phyloP scores from a whole-genome alignment of 2,888 invertebrate species.

The Dryobotodes eremita region DNA sequence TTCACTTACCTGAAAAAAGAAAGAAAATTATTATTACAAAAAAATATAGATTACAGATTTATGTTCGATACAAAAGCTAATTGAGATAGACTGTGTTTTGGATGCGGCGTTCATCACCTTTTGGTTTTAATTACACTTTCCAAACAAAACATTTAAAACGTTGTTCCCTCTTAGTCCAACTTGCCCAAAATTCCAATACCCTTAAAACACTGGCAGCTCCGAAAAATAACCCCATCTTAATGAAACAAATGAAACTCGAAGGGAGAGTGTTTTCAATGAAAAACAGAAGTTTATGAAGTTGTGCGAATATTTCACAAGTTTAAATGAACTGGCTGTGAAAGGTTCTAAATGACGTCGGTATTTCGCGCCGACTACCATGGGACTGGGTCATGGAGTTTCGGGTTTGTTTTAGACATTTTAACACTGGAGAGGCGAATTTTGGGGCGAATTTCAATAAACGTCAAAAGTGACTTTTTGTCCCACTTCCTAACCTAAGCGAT shows the following conservation, averaged over 20 bases:
- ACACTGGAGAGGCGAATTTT: neutral
- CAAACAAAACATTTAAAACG: neutral
- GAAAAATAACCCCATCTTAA: constrained; percentile 57
- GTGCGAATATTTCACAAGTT: constrained; percentile 62
- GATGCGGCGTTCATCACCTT: neutral
- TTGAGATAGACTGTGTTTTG: neutral
- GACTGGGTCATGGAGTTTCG: neutral
- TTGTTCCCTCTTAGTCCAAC: neutral
- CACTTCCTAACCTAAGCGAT: neutral
- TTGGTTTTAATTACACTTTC: neutral
- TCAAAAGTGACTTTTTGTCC: neutral
- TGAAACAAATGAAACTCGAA: constrained; percentile 49
- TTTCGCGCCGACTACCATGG: constrained; percentile 34
- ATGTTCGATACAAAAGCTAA: neutral
- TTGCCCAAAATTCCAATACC: constrained; percentile 17
- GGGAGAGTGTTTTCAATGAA: constrained; percentile 59
- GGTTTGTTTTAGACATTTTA: constrained; percentile 15
- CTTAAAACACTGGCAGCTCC: constrained; percentile 5
- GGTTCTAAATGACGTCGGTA: constrained; percentile 53
- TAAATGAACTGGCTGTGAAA: constrained; percentile 57
- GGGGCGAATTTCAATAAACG: neutral
- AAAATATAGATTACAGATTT: neutral
- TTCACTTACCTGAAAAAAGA: constrained; percentile 53
- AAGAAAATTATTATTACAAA: neutral
- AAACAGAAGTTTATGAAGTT: constrained; percentile 62